phyloP scores from a whole-genome alignment of 2,888 invertebrate species.

The Microdon myrmicae region DNA sequence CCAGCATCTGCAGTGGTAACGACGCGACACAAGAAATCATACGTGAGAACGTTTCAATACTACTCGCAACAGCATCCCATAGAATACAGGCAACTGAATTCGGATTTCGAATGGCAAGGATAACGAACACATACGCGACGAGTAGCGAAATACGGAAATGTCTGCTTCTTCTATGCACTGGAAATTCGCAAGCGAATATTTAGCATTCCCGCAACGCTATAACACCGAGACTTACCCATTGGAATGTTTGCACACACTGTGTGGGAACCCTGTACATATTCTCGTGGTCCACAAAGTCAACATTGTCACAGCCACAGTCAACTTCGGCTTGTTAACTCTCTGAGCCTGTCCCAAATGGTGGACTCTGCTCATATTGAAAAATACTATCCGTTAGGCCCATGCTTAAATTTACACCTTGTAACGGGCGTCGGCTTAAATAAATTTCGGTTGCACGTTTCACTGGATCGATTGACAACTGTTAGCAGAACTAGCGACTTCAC shows the following conservation, averaged over 20 bases:
- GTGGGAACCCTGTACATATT: slow-evolving; percentile 6
- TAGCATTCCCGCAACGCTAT: slow-evolving; percentile 21
- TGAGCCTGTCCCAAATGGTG: too few species aligned
- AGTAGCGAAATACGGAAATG: neutral
- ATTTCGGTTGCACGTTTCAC: too few species aligned
- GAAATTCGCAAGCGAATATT: slow-evolving; percentile 22
- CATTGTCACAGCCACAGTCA: too few species aligned
- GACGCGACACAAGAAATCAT: slow-evolving; percentile 29
- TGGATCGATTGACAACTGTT: too few species aligned
- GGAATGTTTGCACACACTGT: slow-evolving; percentile 25
- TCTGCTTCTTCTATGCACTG: slow-evolving; percentile 26
- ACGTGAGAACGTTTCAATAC: slow-evolving; percentile 37
- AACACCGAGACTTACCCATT: slow-evolving; percentile 23
- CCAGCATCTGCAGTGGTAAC: slow-evolving; percentile 45
- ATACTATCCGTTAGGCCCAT: too few species aligned
- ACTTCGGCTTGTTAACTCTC: too few species aligned
- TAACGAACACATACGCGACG: slow-evolving; percentile 12
- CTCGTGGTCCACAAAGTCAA: neutral
- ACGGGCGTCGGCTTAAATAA: too few species aligned
- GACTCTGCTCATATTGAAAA: too few species aligned
- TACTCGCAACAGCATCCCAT: slow-evolving; percentile 38
- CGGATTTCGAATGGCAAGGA: neutral
- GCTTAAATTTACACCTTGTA: too few species aligned
- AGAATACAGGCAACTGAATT: slow-evolving; percentile 5
- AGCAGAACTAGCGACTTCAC: slow-evolving; percentile 29